Conservation (phyloP, 1,140 invertebrate genomes). For the Papilio polytes region DNA sequence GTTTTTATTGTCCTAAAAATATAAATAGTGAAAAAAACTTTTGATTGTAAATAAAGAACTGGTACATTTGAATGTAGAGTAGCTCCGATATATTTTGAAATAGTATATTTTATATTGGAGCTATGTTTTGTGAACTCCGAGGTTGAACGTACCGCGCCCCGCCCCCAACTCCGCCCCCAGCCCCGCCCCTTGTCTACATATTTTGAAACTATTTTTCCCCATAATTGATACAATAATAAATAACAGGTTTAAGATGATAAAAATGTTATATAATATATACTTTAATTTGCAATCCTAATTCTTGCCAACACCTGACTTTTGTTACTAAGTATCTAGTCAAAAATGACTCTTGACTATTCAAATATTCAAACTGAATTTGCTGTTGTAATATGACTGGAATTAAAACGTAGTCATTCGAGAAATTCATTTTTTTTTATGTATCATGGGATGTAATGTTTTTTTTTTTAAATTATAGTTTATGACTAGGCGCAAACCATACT, state of each 20-base stretch:
- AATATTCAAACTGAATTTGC: not conserved
- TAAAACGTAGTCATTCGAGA: too few relatives aligned
- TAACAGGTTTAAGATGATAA: not conserved
- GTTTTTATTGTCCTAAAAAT: not conserved
- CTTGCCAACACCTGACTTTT: not conserved
- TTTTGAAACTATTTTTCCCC: too few relatives aligned
- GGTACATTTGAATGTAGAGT: constrained; percentile 34
- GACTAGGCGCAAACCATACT: not conserved
- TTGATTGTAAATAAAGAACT: constrained; percentile 39
- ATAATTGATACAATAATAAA: too few relatives aligned
- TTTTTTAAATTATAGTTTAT: not conserved
- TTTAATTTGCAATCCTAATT: not conserved
- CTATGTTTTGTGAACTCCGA: constrained; percentile 43
- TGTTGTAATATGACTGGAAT: too few relatives aligned
- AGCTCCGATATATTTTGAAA: constrained; percentile 46
- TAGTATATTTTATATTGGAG: constrained; percentile 51
- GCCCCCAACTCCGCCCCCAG: not conserved
- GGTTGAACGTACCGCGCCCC: not conserved
- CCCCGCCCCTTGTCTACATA: not conserved
- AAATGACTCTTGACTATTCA: not conserved
- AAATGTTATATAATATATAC: too few relatives aligned
- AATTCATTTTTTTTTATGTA: too few relatives aligned
- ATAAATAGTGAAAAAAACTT: not conserved
- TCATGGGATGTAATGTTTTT: too few relatives aligned
- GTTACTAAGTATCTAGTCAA: not conserved